A percentile compares a stretch with the other conserved stretches of the same genome.
phyloP scores from a whole-genome alignment of 2,113 vertebrate species.

The Stegostoma tigrinum region DNA sequence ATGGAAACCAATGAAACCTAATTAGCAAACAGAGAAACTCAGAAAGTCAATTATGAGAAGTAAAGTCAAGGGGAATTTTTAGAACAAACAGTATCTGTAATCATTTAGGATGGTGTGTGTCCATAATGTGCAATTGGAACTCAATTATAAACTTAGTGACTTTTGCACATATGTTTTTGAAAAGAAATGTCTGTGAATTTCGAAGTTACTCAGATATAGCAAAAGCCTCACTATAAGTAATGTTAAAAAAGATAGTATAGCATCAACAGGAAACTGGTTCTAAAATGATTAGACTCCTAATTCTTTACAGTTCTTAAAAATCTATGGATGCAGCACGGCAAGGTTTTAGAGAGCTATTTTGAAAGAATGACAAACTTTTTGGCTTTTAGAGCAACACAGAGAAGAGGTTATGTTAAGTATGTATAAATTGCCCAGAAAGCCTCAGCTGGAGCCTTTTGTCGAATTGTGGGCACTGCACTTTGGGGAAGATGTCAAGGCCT shows the following conservation, averaged over 20 bases:
- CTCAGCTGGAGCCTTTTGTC: too few relatives aligned
- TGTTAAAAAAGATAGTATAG: not conserved
- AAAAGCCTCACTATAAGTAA: not conserved
- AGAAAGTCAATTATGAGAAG: not conserved
- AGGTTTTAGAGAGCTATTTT: not conserved
- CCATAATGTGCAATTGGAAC: not conserved
- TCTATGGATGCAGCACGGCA: not conserved
- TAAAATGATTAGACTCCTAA: not conserved
- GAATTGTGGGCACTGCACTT: too few relatives aligned
- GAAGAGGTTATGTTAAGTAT: not conserved
- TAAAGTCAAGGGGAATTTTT: not conserved
- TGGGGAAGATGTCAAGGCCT: too few relatives aligned
- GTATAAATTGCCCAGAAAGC: not conserved
- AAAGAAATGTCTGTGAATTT: not conserved
- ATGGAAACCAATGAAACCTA: not conserved
- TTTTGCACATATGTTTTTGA: not conserved
- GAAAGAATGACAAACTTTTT: not conserved
- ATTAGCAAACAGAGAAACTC: not conserved
- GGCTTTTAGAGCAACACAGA: not conserved
- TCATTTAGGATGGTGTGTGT: not conserved
- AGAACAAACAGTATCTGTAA: not conserved
- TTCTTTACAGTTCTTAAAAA: too few relatives aligned
- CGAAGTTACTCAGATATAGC: not conserved
- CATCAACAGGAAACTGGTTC: not conserved
- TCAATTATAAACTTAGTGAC: not conserved